Evolutionary conservation across 2,888 invertebrate genomes (phyloP), one percentile per base, ranked within the genome.

Genomic region (Epistrophe eligans): DNA sequence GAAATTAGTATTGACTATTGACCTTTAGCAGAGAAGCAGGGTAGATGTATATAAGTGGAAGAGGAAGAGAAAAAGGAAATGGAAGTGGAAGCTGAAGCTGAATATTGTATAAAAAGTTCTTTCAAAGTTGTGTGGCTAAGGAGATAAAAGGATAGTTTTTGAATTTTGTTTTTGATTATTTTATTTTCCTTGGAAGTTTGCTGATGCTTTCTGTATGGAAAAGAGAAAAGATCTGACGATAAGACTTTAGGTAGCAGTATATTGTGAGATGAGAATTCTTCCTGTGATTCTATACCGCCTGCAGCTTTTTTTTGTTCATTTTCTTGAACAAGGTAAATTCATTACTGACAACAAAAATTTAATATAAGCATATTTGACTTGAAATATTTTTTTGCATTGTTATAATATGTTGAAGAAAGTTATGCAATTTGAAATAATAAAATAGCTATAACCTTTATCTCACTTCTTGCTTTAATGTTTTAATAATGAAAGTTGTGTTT

Each of bases 61-160:
- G 19, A n/a, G 17, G 8, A n/a, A 35, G 35, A 6, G 0, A 2
- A 35, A 8, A 9, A 35, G 35, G 35, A 35, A 35, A 9, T 11
- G 38, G 38, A 67, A 35, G 64, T 45, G 8, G n/a, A n/a, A 48
- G 64, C 1, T 7, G 13, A 40, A 19, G 58, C n/a, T 58, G 13
- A 60, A 64, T 45, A 28, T 64, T 48, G 6, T 28, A 6, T 38
- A 38, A 19, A 38, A 48, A 55, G 8, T 64, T 45, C 15, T 38
- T 15, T 10, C 19, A 52, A 70, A 52, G 38, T 52, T 52, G 28
- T 64, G 64, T 66, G 19, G 35, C 5, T 52, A 67, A 67, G 52
- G 24, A 55, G 70, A 70, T 55, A 70, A 55, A 70, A 40, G 70
- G 55, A 70, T 55, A 70, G 70, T 55, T 70, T 67, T 52, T 52